A percentile compares a stretch with the other conserved stretches of the same genome.
Evolutionary conservation across 2,797 vertebrate species (phyloP).

Genomic region (Lacerta viridis): DNA sequence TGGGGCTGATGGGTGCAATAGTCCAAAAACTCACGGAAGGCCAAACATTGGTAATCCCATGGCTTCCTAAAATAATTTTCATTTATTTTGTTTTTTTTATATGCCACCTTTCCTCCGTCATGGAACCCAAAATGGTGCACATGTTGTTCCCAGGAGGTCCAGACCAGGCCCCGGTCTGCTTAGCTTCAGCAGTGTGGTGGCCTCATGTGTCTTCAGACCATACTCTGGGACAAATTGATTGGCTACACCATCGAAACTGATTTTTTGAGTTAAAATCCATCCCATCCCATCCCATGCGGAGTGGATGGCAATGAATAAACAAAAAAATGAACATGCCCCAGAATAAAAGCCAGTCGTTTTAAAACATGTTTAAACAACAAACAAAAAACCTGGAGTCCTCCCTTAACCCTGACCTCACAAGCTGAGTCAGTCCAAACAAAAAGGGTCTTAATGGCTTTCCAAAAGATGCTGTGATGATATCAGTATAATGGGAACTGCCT

Average conservation of each 20-base stretch:
- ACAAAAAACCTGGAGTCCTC: background rate
- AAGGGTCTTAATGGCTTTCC: background rate
- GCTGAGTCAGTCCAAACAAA: background rate
- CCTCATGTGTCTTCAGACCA: too few relatives aligned
- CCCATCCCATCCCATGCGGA: background rate
- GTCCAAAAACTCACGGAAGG: too few relatives aligned
- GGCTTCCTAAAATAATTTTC: too few relatives aligned
- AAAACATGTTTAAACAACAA: background rate
- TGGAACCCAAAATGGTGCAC: too few relatives aligned
- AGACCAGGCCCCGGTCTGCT: too few relatives aligned
- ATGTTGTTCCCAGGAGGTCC: too few relatives aligned
- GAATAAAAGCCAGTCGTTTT: background rate
- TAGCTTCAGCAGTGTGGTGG: too few relatives aligned
- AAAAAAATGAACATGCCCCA: background rate
- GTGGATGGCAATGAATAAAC: background rate
- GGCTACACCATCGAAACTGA: background rate
- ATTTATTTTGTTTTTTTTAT: too few relatives aligned
- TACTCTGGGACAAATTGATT: too few relatives aligned
- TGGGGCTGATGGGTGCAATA: too few relatives aligned
- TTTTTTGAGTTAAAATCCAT: background rate
- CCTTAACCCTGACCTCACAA: background rate
- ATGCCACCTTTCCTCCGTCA: too few relatives aligned
- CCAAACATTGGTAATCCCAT: too few relatives aligned
- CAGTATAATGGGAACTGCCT: background rate
- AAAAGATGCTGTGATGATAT: slow-evolving; percentile 1